Conservation (phyloP, 2,888 invertebrate genomes). For the Alcis repandata region DNA sequence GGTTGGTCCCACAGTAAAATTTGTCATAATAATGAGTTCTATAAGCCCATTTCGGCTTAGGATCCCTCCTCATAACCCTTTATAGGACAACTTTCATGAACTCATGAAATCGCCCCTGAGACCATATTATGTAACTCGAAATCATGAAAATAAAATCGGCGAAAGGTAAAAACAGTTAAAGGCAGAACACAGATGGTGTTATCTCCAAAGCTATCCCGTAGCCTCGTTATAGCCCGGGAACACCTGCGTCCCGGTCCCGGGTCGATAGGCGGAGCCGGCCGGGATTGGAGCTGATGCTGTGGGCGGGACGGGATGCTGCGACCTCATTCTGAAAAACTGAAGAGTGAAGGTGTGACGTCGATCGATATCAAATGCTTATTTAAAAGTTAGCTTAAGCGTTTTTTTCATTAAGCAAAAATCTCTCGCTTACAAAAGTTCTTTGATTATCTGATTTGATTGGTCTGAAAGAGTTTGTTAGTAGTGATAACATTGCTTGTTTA, state of each 20-base stretch:
- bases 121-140: not conserved
- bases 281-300: slow-evolving; percentile 65
- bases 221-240: slow-evolving; percentile 64
- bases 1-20: too few relatives aligned
- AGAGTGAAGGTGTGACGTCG: not conserved
- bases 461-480: too few relatives aligned
- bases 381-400: too few relatives aligned
- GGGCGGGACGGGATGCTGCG: slow-evolving; percentile 67
- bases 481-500: too few relatives aligned
- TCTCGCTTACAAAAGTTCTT: too few relatives aligned
- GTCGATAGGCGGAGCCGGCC: slow-evolving; percentile 75
- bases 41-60: too few relatives aligned
- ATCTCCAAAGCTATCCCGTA: slow-evolving; percentile 43
- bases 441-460: too few relatives aligned
- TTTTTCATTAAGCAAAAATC: too few relatives aligned
- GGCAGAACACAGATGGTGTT: slow-evolving; percentile 43
- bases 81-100: too few relatives aligned
- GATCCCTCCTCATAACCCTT: too few relatives aligned
- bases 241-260: slow-evolving; percentile 74
- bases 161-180: slow-evolving; percentile 18
- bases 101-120: not conserved
- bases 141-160: not conserved
- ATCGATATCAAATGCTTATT: not conserved
- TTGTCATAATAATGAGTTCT: too few relatives aligned
- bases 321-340: not conserved